phyloP scores from a whole-genome alignment of 2,888 invertebrate species.

The Trypoxylon attenuatum region DNA sequence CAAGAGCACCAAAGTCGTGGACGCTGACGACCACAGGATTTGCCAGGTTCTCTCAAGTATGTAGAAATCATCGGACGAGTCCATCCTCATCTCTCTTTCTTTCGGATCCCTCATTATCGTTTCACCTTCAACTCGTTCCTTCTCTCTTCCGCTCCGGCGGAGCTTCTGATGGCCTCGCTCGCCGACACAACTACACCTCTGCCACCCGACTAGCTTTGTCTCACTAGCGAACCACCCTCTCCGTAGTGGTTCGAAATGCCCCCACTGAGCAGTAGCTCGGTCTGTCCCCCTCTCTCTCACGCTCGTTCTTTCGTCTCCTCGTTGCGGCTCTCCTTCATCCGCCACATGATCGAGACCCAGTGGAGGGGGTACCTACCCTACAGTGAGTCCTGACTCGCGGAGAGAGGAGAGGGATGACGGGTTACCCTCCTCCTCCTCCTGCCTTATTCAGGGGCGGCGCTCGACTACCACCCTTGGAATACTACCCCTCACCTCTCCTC shows the following conservation, averaged over 20 bases:
- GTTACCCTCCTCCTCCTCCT: neutral
- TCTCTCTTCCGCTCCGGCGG: neutral
- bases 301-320: neutral
- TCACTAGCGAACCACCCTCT: neutral
- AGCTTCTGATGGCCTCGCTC: neutral
- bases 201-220: neutral
- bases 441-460: neutral
- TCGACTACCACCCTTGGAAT: neutral
- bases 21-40: no score
- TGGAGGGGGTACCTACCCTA: neutral
- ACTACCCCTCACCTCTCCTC: no score
- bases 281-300: neutral
- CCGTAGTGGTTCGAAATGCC: neutral
- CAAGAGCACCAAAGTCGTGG: no score
- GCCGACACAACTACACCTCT: neutral
- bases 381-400: no score
- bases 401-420: neutral
- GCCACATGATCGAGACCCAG: no score
- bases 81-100: constrained; percentile 4
- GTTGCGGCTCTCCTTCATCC: no score
- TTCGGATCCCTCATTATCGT: neutral
- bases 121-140: neutral
- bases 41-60: no score
- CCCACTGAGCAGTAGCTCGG: neutral
- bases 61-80: constrained; percentile 28